Conservation (phyloP, 2,797 vertebrate genomes). For the Melopsittacus undulatus region DNA sequence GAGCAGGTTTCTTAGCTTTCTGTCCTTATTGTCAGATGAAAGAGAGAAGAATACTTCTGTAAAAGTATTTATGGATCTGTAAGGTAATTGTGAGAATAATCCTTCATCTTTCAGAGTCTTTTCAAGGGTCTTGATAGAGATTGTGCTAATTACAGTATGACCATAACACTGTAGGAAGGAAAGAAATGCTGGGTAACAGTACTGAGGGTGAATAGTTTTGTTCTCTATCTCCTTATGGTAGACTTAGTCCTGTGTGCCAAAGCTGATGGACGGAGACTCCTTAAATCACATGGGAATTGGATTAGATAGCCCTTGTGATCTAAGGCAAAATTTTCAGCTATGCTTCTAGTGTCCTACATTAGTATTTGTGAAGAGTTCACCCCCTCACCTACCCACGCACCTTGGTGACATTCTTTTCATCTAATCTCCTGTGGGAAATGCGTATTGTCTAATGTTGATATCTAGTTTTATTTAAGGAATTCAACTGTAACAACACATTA, state of each 20-base stretch:
- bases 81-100: neutral
- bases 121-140: neutral
- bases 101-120: neutral
- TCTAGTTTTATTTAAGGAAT: neutral
- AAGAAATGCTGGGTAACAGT: neutral
- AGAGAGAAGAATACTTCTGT: neutral
- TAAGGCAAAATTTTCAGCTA: neutral
- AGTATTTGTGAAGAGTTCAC: neutral
- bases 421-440: neutral
- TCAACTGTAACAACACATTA: neutral
- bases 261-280: neutral
- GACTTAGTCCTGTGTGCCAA: neutral
- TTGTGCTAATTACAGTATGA: neutral
- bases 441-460: neutral
- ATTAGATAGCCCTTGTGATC: neutral
- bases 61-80: neutral
- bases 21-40: neutral
- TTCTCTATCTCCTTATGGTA: neutral
- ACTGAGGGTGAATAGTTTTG: neutral
- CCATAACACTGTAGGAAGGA: neutral
- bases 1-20: neutral
- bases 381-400: neutral
- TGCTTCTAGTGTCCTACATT: neutral
- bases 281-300: neutral
- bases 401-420: neutral